Evolutionary conservation across 2,797 vertebrate species (phyloP).

Genomic region (Pteropus rufus): DNA sequence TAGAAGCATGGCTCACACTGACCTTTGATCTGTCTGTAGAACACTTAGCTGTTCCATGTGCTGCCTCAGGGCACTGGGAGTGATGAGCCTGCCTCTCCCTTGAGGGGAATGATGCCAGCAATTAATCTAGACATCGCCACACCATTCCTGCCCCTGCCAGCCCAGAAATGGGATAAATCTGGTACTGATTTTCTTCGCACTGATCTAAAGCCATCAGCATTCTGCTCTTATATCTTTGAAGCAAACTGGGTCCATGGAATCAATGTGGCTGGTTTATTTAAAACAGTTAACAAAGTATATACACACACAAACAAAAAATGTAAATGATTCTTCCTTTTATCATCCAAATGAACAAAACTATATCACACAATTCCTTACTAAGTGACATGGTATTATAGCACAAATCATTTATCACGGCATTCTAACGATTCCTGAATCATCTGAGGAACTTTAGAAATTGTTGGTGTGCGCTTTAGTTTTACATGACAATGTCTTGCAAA

Average conservation of each 20-base stretch:
- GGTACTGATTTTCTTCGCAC: not conserved
- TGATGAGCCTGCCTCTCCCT: not conserved
- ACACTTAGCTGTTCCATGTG: not conserved
- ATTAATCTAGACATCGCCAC: not conserved
- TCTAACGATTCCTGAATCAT: not conserved
- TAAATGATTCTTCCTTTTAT: not conserved
- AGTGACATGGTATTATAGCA: not conserved
- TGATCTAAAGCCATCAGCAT: not conserved
- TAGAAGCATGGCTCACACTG: fast-evolving
- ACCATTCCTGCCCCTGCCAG: not conserved
- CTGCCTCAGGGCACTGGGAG: not conserved
- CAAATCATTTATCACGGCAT: not conserved
- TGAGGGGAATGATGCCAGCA: not conserved
- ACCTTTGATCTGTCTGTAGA: not conserved
- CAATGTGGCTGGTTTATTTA: not conserved
- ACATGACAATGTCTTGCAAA: not conserved
- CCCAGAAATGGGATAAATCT: not conserved
- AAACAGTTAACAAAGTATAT: not conserved
- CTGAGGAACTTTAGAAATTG: not conserved
- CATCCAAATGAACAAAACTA: not conserved
- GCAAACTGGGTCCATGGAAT: not conserved
- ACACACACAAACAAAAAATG: not conserved
- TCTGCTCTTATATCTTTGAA: not conserved
- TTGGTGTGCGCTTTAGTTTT: not conserved
- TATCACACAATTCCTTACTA: not conserved